Base-by-base conservation (phyloP, 2,797 vertebrate genomes). In the Bovichtus diacanthus region DNA sequence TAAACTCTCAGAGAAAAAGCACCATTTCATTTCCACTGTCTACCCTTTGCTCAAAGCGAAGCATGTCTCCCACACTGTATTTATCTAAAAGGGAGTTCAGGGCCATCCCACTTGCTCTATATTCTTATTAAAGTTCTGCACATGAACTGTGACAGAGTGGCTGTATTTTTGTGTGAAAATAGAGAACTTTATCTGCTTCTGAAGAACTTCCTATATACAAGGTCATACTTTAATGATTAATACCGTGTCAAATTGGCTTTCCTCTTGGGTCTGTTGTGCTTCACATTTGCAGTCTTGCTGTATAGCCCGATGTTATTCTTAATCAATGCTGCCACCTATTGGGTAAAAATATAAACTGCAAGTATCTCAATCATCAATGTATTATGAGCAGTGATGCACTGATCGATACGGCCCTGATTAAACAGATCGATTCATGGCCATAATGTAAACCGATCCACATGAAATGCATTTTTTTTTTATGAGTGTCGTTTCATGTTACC, bases 171-270 rank as follows among this genome's bases (percentile, higher is more conserved):
- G 47, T 80, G 59, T 61, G 5, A 54, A 63, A 43, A 53, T 54
- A 29, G 23, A 54, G 51, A 51, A 68, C 27, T 65, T 82, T 29
- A 96, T 59, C 95, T 96, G 95, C 93, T 95, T 31, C 94, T 96
- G 94, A 83, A 96, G 95, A 94, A 86, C 95, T 64, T 58, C 34
- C 18, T 56, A 21, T 65, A 64, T 16, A 47, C n/a, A 54, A 72
- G 36, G 13, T 51, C 25, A 47, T 49, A 61, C 16, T 70, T 36
- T 58, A 69, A 36, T 71, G 74, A 64, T 18, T 58, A 68, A 80
- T 36, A 51, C 29, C 15, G 38, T 25, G n/a, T 38, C n/a, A 18
- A 66, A 60, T 3, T 25, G 16, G 18, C 9, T 38, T 9, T 29
- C 15, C 49, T 34, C 7, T 59, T 36, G 18, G 44, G 18, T 61